Conservation (phyloP, 2,888 invertebrate species). For the Rhamphomyia laevipes region DNA sequence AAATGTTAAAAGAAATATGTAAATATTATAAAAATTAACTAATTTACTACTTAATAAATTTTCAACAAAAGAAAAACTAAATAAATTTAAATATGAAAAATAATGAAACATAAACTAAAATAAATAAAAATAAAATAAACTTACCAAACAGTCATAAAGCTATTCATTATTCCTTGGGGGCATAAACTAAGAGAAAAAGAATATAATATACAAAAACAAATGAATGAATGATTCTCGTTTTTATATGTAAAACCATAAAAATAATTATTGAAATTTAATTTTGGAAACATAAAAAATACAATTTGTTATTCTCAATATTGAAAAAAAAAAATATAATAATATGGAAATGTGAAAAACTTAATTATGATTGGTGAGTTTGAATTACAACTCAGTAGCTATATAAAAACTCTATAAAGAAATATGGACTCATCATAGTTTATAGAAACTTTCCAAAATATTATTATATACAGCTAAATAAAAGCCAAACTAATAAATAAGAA, state of each 20-base stretch:
- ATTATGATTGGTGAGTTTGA: no score
- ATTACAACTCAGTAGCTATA: background rate
- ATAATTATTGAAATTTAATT: no score
- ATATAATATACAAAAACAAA: slow-evolving; percentile 17
- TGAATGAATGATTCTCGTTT: slow-evolving; percentile 13
- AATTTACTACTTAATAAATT: background rate
- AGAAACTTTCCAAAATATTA: slow-evolving; percentile 3
- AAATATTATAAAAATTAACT: background rate
- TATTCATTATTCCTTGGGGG: slow-evolving; percentile 80
- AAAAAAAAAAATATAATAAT: no score
- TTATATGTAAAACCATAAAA: background rate
- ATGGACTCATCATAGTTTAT: background rate
- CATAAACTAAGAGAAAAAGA: slow-evolving; percentile 49
- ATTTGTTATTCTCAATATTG: no score
- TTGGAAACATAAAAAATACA: no score
- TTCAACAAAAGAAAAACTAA: background rate
- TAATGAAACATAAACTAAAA: slow-evolving; percentile 4
- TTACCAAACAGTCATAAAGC: slow-evolving; percentile 81
- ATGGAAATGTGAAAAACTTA: no score
- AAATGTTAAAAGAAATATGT: background rate
- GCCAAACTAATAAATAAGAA: background rate
- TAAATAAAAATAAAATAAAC: slow-evolving; percentile 34
- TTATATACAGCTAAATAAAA: slow-evolving; percentile 5
- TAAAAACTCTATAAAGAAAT: background rate
- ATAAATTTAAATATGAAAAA: background rate